Percentiles rank a stretch among this genome's conserved stretches.
phyloP scores from a whole-genome alignment of 2,113 vertebrate species.

The Pseudorectes ferrugineus region DNA sequence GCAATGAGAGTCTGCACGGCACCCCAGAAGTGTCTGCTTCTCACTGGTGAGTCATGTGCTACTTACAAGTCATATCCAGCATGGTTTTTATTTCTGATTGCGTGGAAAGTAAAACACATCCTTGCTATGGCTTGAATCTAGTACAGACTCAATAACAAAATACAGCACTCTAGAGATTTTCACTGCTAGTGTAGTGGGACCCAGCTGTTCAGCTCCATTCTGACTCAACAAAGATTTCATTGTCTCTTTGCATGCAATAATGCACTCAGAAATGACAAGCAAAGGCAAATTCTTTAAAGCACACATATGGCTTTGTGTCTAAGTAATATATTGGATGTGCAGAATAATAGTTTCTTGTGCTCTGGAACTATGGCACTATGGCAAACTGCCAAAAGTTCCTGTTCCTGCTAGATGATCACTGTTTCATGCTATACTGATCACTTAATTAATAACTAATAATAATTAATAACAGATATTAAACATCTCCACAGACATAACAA shows the following conservation, averaged over 20 bases:
- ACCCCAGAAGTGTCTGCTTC: neutral
- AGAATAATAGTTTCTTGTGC: neutral
- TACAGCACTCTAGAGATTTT: neutral
- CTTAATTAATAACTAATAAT: neutral
- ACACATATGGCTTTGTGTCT: neutral
- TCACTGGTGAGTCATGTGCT: neutral
- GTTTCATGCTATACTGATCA: neutral
- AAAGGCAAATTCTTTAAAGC: conserved; percentile 7
- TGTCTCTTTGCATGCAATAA: neutral
- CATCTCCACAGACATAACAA: neutral
- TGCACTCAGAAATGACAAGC: neutral
- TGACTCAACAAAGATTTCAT: neutral
- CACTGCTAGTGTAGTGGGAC: neutral
- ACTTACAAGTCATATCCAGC: neutral
- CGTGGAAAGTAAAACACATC: neutral
- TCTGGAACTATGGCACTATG: neutral
- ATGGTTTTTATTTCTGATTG: neutral
- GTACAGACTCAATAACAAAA: neutral
- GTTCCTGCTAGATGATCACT: neutral
- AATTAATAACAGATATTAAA: neutral
- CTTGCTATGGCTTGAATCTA: neutral
- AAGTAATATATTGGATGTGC: neutral
- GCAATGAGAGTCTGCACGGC: neutral
- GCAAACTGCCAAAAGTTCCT: neutral
- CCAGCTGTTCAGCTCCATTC: conserved; percentile 38